Percentiles rank a stretch among this genome's conserved stretches.
Evolutionary conservation across 2,888 invertebrate species (phyloP).

Genomic region (Hydroisotoma schaefferi): DNA sequence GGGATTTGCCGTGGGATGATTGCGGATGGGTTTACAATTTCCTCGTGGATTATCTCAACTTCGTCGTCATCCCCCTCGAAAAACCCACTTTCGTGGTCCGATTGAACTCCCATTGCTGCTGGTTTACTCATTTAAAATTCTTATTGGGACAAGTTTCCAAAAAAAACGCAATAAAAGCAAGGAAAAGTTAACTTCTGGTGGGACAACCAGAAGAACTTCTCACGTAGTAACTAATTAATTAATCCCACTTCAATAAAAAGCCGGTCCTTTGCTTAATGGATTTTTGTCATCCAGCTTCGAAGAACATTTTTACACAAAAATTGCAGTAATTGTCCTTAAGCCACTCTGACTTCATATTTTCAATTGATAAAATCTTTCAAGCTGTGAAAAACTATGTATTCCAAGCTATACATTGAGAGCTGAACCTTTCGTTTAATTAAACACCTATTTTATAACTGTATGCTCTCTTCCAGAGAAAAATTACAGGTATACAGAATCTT

Average conservation of each 20-base stretch:
- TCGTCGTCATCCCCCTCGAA: constrained; percentile 67
- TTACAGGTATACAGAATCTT: too few relatives aligned
- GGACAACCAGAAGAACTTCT: too few relatives aligned
- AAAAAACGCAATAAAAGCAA: not conserved
- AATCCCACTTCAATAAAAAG: not conserved
- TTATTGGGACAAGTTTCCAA: not conserved
- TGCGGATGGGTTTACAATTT: constrained; percentile 44
- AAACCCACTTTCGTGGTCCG: constrained; percentile 77
- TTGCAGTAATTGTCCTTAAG: constrained; percentile 3
- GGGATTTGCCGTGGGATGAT: constrained; percentile 11
- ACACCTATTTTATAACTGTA: too few relatives aligned
- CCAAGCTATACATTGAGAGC: too few relatives aligned
- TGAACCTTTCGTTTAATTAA: too few relatives aligned
- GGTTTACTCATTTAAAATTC: constrained; percentile 34
- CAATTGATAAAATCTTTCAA: not conserved
- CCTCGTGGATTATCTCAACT: constrained; percentile 48
- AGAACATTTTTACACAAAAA: constrained; percentile 18
- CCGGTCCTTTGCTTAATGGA: too few relatives aligned
- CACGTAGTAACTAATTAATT: not conserved
- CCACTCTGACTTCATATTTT: constrained; percentile 12
- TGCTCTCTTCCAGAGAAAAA: too few relatives aligned
- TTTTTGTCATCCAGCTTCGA: constrained; percentile 19
- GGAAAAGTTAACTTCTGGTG: too few relatives aligned
- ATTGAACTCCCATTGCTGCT: constrained; percentile 59
- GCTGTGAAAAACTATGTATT: too few relatives aligned